These are phyloP conservation scores for Neostethus bicornis DNA, from an alignment of 2,797 vertebrate species.

Conservation along the genomic window DNA sequence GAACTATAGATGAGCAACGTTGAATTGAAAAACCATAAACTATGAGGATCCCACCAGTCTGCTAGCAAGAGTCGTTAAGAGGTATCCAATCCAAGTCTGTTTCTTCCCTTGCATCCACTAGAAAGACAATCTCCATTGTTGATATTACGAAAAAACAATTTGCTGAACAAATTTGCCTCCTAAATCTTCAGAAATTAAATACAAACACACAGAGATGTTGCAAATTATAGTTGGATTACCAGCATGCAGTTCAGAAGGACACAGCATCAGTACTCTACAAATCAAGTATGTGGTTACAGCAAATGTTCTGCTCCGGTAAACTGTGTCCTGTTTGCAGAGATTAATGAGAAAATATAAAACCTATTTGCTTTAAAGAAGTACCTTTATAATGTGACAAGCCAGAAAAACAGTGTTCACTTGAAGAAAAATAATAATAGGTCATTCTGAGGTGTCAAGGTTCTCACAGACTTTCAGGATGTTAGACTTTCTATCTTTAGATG, in stretches of 20 bases:
- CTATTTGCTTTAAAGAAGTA: conserved; percentile 31
- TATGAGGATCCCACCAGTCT: conserved; percentile 1
- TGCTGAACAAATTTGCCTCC: conserved; percentile 54
- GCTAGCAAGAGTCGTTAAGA: conserved; percentile 1
- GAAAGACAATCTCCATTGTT: conserved; percentile 39
- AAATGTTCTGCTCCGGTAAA: conserved; percentile 19
- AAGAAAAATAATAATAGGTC: conserved; percentile 15
- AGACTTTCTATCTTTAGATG: conserved; percentile 18
- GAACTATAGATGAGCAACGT: conserved; percentile 20
- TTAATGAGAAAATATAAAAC: conserved; percentile 32
- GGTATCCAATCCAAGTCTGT: conserved; percentile 15
- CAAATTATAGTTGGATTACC: conserved; percentile 56
- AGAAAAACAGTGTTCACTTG: conserved; percentile 10
- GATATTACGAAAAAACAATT: conserved; percentile 55
- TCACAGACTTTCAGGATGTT: conserved; percentile 2
- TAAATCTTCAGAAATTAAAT: conserved; percentile 57
- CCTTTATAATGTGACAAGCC: conserved; percentile 28
- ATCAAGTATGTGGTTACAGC: conserved; percentile 40
- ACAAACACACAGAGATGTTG: conserved; percentile 48
- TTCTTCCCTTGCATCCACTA: conserved; percentile 24
- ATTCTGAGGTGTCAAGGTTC: conserved; percentile 14
- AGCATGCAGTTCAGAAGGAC: conserved; percentile 30
- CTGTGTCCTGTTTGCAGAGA: conserved; percentile 25
- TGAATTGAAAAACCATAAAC: conserved; percentile 24
- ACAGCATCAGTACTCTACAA: conserved; percentile 24